Base-by-base conservation (phyloP, 2,797 vertebrate species). In the Enteromius unitaeniatus region DNA sequence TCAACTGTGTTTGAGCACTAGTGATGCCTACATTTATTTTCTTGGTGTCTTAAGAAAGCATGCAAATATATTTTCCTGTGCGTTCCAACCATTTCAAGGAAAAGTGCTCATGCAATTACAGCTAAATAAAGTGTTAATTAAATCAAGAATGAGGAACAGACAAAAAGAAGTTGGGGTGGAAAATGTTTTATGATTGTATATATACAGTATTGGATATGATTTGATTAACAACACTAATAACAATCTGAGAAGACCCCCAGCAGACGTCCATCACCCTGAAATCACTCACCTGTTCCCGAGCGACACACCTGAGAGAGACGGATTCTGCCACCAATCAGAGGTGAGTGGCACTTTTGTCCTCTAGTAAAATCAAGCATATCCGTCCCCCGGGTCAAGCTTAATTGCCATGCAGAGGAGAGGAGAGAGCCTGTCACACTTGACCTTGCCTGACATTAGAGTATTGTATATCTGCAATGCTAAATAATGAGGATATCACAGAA, bases 51-150 rank as follows among this genome's bases (percentile, higher is more conserved):
- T 94, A 93, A 94, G 93, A 91, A 94, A 91, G 91, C 72, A 62
- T 19, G 34, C 91, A 93, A 92, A 81, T 69, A 91, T 92, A 53
- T 87, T 88, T 92, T 93, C 89, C 90, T 88, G 88, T 90, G 77
- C 88, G 85, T 92, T 93, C 92, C 88, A 91, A 89, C 88, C 78
- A 88, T 93, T 93, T 92, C 94, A 93, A 93, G 90, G 85, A 13
- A 91, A 93, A 14, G 90, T 92, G 91, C 94, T 94, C 92, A 92
- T 93, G 92, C 92, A 95, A 94, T 95, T 93, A 94, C 89, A 89
- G 89, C 92, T 94, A 94, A 95, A 92, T 94, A 92, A 93, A 93
- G 93, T 93, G 91, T 93, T 94, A 94, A 95, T 95, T 95, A 93
- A 95, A 94, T 93, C 93, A 93, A 90, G 88, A 90, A 91, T 90